phyloP scores from a whole-genome alignment of 2,797 vertebrate genomes.

The Enteromius treurensis region DNA sequence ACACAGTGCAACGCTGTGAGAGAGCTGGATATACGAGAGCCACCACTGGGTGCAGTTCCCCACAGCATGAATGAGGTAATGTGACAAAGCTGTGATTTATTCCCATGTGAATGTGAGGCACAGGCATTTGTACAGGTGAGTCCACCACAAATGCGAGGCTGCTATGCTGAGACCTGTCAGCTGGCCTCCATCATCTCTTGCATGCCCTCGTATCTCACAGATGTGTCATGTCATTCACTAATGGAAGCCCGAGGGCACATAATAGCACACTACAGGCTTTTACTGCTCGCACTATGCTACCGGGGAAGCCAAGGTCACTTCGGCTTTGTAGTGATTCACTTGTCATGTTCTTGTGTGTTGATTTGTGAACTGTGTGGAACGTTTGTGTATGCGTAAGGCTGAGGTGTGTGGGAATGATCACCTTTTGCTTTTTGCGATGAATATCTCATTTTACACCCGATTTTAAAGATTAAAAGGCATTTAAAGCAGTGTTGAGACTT shows the following conservation, averaged over 20 bases:
- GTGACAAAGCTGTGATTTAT: slow-evolving; percentile 65
- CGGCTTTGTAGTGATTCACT: slow-evolving; percentile 71
- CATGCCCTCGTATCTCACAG: slow-evolving; percentile 65
- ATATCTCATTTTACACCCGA: neutral
- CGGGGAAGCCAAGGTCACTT: slow-evolving; percentile 75
- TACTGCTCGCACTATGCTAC: slow-evolving; percentile 75
- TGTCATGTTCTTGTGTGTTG: slow-evolving; percentile 71
- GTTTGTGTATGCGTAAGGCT: slow-evolving; percentile 51
- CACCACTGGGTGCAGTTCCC: slow-evolving; percentile 65
- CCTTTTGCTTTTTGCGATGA: neutral
- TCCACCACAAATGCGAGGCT: slow-evolving; percentile 64
- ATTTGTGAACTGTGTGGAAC: slow-evolving; percentile 72
- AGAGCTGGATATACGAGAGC: slow-evolving; percentile 60
- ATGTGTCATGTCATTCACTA: slow-evolving; percentile 79
- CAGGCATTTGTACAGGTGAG: slow-evolving; percentile 48
- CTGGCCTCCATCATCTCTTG: slow-evolving; percentile 69
- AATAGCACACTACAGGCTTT: slow-evolving; percentile 77
- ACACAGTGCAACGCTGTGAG: slow-evolving; percentile 10
- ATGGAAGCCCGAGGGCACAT: slow-evolving; percentile 76
- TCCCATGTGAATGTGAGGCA: slow-evolving; percentile 61
- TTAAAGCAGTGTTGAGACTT: neutral
- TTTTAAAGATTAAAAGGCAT: slow-evolving; percentile 3
- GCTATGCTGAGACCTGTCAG: slow-evolving; percentile 69
- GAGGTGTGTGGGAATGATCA: neutral
- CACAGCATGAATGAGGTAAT: slow-evolving; percentile 70